phyloP scores from a whole-genome alignment of 2,888 invertebrate species.

The Clepsis dumicolana region DNA sequence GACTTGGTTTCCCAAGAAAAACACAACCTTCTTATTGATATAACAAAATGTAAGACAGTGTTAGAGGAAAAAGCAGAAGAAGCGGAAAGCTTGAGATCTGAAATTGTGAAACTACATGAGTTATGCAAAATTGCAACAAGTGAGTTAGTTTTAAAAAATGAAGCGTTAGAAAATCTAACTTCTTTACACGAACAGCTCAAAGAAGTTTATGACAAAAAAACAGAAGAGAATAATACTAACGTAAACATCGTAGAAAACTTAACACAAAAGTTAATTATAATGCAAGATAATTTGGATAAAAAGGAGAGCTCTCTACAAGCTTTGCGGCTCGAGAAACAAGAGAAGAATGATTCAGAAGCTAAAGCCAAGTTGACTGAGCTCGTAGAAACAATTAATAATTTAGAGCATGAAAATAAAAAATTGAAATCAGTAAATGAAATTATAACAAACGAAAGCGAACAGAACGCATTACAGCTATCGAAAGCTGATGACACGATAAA shows the following conservation, averaged over 20 bases:
- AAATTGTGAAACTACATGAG: slow-evolving; percentile 53
- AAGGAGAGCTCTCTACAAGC: slow-evolving; percentile 59
- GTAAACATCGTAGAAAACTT: slow-evolving; percentile 55
- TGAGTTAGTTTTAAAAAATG: slow-evolving; percentile 56
- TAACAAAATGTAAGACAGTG: slow-evolving; percentile 53
- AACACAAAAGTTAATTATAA: slow-evolving; percentile 58
- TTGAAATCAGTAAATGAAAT: slow-evolving; percentile 64
- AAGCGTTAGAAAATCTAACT: slow-evolving; percentile 53
- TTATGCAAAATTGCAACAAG: slow-evolving; percentile 51
- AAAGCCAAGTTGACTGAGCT: slow-evolving; percentile 55
- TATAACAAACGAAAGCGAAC: slow-evolving; percentile 66
- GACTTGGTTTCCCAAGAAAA: slow-evolving; percentile 51
- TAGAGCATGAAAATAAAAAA: slow-evolving; percentile 58
- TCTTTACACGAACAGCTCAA: slow-evolving; percentile 58
- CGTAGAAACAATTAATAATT: slow-evolving; percentile 52
- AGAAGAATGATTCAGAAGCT: slow-evolving; percentile 47
- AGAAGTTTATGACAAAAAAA: slow-evolving; percentile 56
- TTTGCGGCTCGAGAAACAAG: slow-evolving; percentile 50
- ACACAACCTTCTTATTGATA: slow-evolving; percentile 53
- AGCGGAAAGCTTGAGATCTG: slow-evolving; percentile 52
- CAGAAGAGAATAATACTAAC: slow-evolving; percentile 61
- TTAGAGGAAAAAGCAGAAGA: slow-evolving; percentile 61
- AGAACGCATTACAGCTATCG: slow-evolving; percentile 63
- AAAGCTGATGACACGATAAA: slow-evolving; percentile 66
- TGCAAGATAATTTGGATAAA: slow-evolving; percentile 55